phyloP scores from a whole-genome alignment of 2,888 invertebrate species.

The Portevinia maculata region DNA sequence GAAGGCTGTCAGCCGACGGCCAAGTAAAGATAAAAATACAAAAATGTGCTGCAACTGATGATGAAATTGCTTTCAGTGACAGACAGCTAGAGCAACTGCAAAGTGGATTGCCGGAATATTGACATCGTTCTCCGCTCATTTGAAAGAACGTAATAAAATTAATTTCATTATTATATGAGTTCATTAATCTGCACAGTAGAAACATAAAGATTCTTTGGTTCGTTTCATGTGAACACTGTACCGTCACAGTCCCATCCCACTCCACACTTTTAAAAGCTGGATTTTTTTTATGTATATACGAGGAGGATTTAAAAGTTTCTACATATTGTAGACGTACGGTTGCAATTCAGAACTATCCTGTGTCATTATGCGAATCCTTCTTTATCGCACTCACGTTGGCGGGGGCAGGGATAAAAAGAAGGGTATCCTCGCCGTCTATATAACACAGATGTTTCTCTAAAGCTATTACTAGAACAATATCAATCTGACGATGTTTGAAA shows the following conservation, averaged over 20 bases:
- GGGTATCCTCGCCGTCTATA: background rate
- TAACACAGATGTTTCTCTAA: slow-evolving; percentile 25
- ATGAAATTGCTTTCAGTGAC: background rate
- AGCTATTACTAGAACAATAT: slow-evolving; percentile 32
- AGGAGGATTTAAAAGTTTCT: slow-evolving; percentile 43
- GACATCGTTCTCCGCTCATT: no score
- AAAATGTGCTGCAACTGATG: slow-evolving; percentile 37
- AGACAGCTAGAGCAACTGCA: background rate
- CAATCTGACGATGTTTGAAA: slow-evolving; percentile 22
- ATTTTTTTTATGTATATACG: slow-evolving; percentile 5
- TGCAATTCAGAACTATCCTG: slow-evolving; percentile 36
- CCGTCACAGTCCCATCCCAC: slow-evolving; percentile 8
- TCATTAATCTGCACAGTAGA: no score
- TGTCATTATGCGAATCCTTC: slow-evolving; percentile 31
- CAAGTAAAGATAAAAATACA: background rate
- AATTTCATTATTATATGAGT: no score
- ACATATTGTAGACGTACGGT: no score
- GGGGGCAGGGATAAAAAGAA: background rate
- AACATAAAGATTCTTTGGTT: no score
- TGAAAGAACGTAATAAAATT: no score
- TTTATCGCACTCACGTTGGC: slow-evolving; percentile 14
- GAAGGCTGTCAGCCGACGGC: background rate
- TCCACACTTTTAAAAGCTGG: slow-evolving; percentile 11
- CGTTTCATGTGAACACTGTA: background rate
- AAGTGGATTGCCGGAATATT: no score